A percentile compares a stretch with the other conserved stretches of the same genome.
These are phyloP conservation scores for Drosophila falleni DNA, from an alignment of 2,888 invertebrate species.

Conservation along the genomic window DNA sequence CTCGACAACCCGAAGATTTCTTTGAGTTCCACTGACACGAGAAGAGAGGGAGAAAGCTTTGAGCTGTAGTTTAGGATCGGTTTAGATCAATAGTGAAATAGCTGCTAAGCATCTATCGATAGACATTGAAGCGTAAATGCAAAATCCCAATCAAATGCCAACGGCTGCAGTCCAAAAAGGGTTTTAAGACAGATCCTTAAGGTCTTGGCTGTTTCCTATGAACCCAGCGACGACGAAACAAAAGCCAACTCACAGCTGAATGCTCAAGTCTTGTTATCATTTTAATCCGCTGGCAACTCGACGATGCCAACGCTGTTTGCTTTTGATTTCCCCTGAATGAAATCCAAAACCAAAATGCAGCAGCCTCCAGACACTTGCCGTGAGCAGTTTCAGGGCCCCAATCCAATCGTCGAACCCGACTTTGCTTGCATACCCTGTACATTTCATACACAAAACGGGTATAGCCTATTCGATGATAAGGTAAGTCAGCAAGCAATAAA, in stretches of 20 bases:
- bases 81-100: conserved; percentile 22
- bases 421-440: conserved; percentile 26
- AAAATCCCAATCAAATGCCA: conserved; percentile 2
- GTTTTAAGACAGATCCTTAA: background rate
- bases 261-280: conserved; percentile 74
- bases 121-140: conserved; percentile 24
- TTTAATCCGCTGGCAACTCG: conserved; percentile 67
- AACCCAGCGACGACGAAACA: conserved; percentile 34
- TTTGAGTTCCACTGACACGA: background rate
- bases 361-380: conserved; percentile 50
- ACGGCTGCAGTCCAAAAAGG: background rate
- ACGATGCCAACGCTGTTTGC: conserved; percentile 33
- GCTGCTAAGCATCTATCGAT: conserved; percentile 1
- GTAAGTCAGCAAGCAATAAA: too few relatives aligned
- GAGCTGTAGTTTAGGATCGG: conserved; percentile 9
- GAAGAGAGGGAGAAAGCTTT: conserved; percentile 4
- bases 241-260: conserved; percentile 32
- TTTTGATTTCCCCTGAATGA: conserved; percentile 81
- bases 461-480: background rate
- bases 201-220: conserved; percentile 27
- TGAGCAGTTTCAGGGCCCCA: conserved; percentile 26
- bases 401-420: background rate
- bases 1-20: conserved; percentile 8
- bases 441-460: background rate
- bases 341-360: conserved; percentile 76